Conservation (phyloP, 2,797 vertebrate genomes). For the Rhinella marina region DNA sequence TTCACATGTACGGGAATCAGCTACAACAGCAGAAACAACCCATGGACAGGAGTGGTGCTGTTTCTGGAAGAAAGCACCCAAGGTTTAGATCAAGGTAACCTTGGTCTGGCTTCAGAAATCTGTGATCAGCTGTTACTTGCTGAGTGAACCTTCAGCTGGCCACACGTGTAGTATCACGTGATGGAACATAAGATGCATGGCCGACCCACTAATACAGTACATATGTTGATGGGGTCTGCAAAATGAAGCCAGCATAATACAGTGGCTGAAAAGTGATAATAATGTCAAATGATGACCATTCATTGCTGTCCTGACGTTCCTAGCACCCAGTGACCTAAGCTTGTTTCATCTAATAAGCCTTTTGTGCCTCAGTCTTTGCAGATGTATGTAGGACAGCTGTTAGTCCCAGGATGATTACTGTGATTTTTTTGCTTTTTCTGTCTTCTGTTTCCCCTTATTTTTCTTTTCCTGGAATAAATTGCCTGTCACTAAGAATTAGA, state of each 20-base stretch:
- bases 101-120: neutral
- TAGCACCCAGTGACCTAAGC: neutral
- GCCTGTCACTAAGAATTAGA: slow-evolving; percentile 51
- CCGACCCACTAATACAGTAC: no score
- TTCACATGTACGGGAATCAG: no score
- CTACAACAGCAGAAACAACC: no score
- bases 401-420: neutral
- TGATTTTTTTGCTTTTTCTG: slow-evolving; percentile 22
- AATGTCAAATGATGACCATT: neutral
- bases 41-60: no score
- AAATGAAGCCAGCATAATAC: no score
- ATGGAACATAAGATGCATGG: neutral
- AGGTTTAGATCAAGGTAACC: no score
- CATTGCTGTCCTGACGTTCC: neutral
- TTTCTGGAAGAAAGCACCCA: no score
- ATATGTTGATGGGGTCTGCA: no score
- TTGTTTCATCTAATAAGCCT: neutral
- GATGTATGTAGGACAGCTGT: neutral
- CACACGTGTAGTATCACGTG: neutral
- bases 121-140: neutral
- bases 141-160: neutral
- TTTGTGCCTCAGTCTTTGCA: neutral
- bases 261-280: neutral
- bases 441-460: slow-evolving; percentile 4
- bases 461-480: slow-evolving; percentile 43